A percentile compares a stretch with the other conserved stretches of the same genome.
phyloP scores from a whole-genome alignment of 2,888 invertebrate species.

The Xestia sexstrigata region DNA sequence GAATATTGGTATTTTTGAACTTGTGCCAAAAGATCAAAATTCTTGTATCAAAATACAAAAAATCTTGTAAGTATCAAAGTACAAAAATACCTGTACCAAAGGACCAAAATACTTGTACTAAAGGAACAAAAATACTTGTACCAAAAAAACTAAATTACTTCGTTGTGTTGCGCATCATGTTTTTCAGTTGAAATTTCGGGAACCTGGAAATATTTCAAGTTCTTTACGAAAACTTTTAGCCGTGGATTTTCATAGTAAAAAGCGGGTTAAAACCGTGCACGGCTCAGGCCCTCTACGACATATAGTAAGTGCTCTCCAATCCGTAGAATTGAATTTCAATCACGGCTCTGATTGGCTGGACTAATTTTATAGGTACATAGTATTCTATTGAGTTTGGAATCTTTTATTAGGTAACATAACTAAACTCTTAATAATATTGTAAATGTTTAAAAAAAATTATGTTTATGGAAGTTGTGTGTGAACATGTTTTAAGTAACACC shows the following conservation, averaged over 20 bases:
- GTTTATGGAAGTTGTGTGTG: neutral
- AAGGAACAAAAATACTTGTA: neutral
- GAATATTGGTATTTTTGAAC: neutral
- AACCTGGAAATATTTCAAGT: constrained; percentile 13
- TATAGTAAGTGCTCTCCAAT: constrained; percentile 65
- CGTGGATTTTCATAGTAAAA: constrained; percentile 14
- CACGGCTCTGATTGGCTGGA: constrained; percentile 67
- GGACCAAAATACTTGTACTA: neutral
- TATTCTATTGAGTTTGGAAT: constrained; percentile 26
- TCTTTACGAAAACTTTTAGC: constrained; percentile 17
- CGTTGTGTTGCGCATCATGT: neutral
- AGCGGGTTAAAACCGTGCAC: constrained; percentile 28
- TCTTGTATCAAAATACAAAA: neutral
- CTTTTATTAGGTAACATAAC: neutral
- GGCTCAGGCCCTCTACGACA: constrained; percentile 53
- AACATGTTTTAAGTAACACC: neutral
- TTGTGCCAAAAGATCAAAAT: neutral
- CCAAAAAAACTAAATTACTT: neutral
- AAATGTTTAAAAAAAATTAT: neutral
- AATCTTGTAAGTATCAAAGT: neutral
- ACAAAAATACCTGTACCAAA: neutral
- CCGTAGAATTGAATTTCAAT: constrained; percentile 69
- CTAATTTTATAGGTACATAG: constrained; percentile 45
- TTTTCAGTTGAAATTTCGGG: neutral
- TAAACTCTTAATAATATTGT: neutral